Evolutionary conservation across 2,797 vertebrate genomes (phyloP), one percentile per base, ranked within the genome.

Genomic region (Spatula clypeata): DNA sequence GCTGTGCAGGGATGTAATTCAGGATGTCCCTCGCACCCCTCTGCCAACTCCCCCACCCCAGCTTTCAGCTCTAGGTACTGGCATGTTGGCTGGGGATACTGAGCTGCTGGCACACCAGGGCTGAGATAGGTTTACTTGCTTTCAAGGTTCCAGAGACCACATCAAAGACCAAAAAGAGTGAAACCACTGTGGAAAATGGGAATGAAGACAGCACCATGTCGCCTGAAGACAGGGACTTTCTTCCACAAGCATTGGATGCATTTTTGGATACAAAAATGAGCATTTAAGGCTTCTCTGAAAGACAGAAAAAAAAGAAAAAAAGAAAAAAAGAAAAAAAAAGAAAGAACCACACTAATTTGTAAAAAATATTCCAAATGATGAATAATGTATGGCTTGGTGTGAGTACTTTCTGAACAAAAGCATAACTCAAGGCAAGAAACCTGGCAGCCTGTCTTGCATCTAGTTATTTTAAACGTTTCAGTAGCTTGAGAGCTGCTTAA

Each of bases 121-220:
- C 71, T 86, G 74, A 92, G 55, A 66, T 64, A 64, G 36, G 36
- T 12, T 85, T 81, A 75, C 55, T 91, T 55, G 34, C 29, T 90
- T 90, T 74, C 70, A 54, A 69, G 81, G 79, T 96, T 76, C 93
- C 79, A 95, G 86, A 72, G 44, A 85, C 82, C 88, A 92, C 70
- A 93, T 73, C 31, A 88, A 88, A 95, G n/a, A 61, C 44, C 70
- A 34, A 67, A 71, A 66, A 70, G 45, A 57, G n/a, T 82, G 34
- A 85, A 79, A 94, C 87, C 95, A 60, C 94, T 93, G 94, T 98
- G 98, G 98, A 98, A 98, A 98, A 98, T 97, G 96, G 67, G 54
- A 94, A 98, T 97, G 96, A 98, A 97, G 96, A 96, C 90, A 96
- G 84, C 93, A 90, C 71, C 89, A 95, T 97, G 96, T 95, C 91